Conservation (phyloP, 2,113 vertebrate genomes). For the Psilopsiagon aurifrons region DNA sequence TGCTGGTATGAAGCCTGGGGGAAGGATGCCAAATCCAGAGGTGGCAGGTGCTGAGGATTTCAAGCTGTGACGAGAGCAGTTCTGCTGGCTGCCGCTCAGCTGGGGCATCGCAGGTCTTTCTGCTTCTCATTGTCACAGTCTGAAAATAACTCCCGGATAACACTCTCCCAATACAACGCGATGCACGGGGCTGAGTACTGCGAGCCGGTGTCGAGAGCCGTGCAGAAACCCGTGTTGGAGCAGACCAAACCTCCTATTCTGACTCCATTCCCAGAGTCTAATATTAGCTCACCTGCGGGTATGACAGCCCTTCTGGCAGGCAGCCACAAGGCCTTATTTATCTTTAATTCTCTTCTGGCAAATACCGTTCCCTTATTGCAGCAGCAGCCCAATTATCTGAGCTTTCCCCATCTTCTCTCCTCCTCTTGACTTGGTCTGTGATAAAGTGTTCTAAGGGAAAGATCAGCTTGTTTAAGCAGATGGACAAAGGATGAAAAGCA, state of each 20-base stretch:
- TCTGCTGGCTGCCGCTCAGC: background rate
- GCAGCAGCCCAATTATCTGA: background rate
- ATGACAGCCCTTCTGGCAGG: background rate
- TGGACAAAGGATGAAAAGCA: constrained; percentile 19
- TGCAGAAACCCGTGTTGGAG: background rate
- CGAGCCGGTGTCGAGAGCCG: background rate
- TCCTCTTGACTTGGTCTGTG: background rate
- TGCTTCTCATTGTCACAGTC: constrained; percentile 11
- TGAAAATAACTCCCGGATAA: constrained; percentile 19
- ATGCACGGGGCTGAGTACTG: background rate
- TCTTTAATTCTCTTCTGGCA: background rate
- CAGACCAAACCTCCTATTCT: background rate
- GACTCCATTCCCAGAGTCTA: background rate
- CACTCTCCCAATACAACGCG: fast-evolving
- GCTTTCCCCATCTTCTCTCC: background rate
- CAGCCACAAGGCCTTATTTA: background rate
- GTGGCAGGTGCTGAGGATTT: background rate
- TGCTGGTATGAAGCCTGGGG: background rate
- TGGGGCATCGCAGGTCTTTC: background rate
- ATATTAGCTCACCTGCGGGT: background rate
- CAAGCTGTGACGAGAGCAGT: background rate
- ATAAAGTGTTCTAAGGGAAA: background rate
- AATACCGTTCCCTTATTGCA: background rate
- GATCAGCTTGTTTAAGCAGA: constrained; percentile 21
- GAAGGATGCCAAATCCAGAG: background rate